These are phyloP conservation scores for Gymnobelideus leadbeateri DNA, from an alignment of 2,113 vertebrate genomes.

Conservation along the genomic window DNA sequence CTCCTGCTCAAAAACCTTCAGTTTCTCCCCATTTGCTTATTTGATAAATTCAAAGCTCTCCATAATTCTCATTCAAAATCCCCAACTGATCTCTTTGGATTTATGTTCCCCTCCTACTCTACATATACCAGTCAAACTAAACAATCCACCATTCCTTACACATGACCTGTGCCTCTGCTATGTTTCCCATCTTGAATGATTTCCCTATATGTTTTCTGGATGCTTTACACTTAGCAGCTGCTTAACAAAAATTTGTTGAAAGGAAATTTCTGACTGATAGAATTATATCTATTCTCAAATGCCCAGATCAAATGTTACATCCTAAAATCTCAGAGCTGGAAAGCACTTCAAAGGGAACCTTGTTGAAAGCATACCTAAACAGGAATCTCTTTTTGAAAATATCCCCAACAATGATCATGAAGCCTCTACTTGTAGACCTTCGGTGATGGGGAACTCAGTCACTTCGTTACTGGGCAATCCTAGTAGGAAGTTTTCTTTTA, in stretches of 20 bases:
- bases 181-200: background rate
- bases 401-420: background rate
- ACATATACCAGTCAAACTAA: background rate
- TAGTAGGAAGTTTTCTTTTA: background rate
- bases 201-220: background rate
- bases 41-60: background rate
- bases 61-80: background rate
- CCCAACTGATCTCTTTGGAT: background rate
- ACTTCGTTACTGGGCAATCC: background rate
- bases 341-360: background rate
- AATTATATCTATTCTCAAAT: background rate
- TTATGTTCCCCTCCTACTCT: background rate
- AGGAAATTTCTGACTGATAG: background rate
- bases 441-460: background rate
- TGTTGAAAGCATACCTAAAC: background rate
- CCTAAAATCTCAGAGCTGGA: background rate
- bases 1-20: background rate
- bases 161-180: background rate
- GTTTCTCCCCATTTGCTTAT: background rate
- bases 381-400: background rate
- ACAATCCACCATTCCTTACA: background rate
- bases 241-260: background rate
- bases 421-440: background rate
- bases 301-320: background rate
- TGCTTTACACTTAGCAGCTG: background rate